Evolutionary conservation across 2,888 invertebrate genomes (phyloP), one percentile per base, ranked within the genome.

Genomic region (Phoenoteleia sp.): DNA sequence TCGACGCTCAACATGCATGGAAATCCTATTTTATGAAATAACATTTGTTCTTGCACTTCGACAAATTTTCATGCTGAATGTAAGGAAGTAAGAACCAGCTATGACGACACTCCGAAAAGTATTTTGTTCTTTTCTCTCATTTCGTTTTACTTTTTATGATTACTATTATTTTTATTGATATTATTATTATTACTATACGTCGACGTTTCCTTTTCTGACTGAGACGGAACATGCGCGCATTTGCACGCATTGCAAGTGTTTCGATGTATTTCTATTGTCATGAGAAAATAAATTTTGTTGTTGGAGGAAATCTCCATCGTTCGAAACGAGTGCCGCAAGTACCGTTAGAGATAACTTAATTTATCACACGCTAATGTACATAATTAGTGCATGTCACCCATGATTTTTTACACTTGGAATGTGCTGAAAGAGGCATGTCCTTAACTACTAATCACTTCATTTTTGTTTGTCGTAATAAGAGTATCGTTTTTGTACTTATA

Each of bases 391-490:
- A 83, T 85, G 83, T 71, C 60, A 83, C 80, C 74, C 60, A 64
- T 66, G 64, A 60, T 54, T 62, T 77, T 82, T 71, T 62, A 75
- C 71, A 64, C 67, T 58, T 80, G 76, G 86, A 86, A 86, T 86
- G 86, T 85, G 82, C 81, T 85, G 67, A 83, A 76, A 74, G 75
- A 85, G 85, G 87, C 87, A 85, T 87, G 87, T 81, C 83, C 81
- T 81, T 81, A 47, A 87, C 80, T 67, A 80, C 72, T 69, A 77
- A 74, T 64, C 47, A 81, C 58, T 36, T 66, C 25, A 17, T 60
- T 60, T 77, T 67, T 15, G 49, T 69, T 62, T 62, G 36, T 29
- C 19, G 17, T 27, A 11, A 17, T 17, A 56, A 19, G 9, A 27
- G 33, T 17, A 56, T n/a, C 3, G 9, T 15, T 56, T 25, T 39